Evolutionary conservation across 2,888 invertebrate species (phyloP).

Genomic region (Macroteleia sp.): DNA sequence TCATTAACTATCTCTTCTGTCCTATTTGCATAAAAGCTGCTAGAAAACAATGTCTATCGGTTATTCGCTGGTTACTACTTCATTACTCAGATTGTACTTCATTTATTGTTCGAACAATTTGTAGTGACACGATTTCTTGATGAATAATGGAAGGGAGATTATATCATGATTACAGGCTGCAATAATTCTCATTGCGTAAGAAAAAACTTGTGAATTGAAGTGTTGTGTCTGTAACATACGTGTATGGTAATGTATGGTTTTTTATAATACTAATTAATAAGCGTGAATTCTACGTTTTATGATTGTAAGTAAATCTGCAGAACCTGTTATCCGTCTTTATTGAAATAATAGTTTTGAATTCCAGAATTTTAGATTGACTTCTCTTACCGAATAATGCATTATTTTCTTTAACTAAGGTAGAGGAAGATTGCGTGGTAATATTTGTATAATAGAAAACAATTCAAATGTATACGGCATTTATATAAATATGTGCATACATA

Average conservation of each 20-base stretch:
- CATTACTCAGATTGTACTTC: conserved; percentile 32
- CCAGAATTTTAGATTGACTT: too few relatives aligned
- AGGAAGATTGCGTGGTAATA: too few relatives aligned
- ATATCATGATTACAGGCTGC: conserved; percentile 48
- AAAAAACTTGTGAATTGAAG: conserved; percentile 9
- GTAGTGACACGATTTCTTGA: conserved; percentile 50
- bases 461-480: too few relatives aligned
- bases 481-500: too few relatives aligned
- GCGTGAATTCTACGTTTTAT: conserved; percentile 10
- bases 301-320: conserved; percentile 29
- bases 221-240: conserved; percentile 10
- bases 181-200: conserved; percentile 45
- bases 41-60: background rate
- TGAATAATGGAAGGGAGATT: conserved; percentile 58
- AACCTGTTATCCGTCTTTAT: too few relatives aligned
- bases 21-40: background rate
- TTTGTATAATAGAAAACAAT: too few relatives aligned
- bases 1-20: background rate
- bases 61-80: background rate
- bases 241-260: conserved; percentile 11
- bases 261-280: conserved; percentile 39
- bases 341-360: too few relatives aligned
- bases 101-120: conserved; percentile 36
- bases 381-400: too few relatives aligned
- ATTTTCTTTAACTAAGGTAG: too few relatives aligned